phyloP scores from a whole-genome alignment of 2,113 vertebrate species.

The Eulemur rufifrons region DNA sequence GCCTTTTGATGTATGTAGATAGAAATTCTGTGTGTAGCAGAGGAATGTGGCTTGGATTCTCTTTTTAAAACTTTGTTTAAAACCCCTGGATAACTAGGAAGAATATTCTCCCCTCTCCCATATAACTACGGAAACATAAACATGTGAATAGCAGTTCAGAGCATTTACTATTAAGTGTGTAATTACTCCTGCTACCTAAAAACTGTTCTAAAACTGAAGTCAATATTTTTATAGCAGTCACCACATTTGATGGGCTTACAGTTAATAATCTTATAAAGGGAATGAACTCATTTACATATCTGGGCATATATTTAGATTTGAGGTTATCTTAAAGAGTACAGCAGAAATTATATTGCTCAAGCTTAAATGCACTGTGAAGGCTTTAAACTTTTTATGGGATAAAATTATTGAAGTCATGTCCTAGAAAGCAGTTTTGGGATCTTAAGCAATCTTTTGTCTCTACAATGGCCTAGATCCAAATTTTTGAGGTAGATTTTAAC shows the following conservation, averaged over 20 bases:
- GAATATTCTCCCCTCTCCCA: background rate
- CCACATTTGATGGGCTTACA: background rate
- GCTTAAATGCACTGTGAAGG: background rate
- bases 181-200: background rate
- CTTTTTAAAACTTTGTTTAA: background rate
- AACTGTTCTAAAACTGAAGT: background rate
- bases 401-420: background rate
- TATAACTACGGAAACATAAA: background rate
- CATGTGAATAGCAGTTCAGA: background rate
- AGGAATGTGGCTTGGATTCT: background rate
- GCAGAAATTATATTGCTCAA: background rate
- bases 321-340: background rate
- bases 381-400: background rate
- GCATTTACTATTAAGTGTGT: background rate
- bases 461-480: background rate
- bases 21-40: rapidly evolving
- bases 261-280: background rate
- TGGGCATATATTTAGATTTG: background rate
- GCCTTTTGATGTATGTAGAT: background rate
- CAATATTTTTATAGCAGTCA: background rate
- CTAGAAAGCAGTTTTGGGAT: background rate
- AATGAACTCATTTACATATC: background rate
- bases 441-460: background rate
- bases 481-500: background rate
- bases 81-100: background rate